These are phyloP conservation scores for Egretta garzetta DNA, from an alignment of 2,113 vertebrate genomes.

Conservation along the genomic window DNA sequence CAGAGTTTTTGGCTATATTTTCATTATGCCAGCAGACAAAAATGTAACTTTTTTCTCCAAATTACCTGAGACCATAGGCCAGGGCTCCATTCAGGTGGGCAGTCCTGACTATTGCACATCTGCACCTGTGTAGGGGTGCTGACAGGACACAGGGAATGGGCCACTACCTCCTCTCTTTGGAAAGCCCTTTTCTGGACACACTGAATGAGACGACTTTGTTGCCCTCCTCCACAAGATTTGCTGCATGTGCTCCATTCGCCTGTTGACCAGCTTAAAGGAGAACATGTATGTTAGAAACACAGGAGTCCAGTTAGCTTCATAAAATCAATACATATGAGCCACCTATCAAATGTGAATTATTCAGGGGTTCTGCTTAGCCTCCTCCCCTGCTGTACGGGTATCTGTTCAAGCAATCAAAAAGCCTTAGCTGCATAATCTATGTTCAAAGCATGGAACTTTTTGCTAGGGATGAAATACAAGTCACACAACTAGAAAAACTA, in stretches of 20 bases:
- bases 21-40: background rate
- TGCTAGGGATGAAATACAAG: background rate
- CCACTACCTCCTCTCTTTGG: constrained; percentile 82
- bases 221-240: constrained; percentile 86
- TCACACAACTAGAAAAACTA: background rate
- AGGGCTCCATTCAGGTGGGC: constrained; percentile 88
- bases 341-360: background rate
- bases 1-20: background rate
- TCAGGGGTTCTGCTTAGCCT: background rate
- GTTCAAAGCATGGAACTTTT: background rate
- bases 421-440: background rate
- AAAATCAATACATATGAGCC: background rate
- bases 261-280: constrained; percentile 82
- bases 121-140: constrained; percentile 85
- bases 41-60: background rate
- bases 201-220: constrained; percentile 85
- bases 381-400: fast-evolving
- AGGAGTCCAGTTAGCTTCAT: background rate
- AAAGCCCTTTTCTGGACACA: constrained; percentile 89
- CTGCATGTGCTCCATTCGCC: constrained; percentile 89
- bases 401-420: background rate
- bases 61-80: constrained; percentile 92
- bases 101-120: constrained; percentile 85
- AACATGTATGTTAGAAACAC: background rate
- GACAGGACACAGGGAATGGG: constrained; percentile 88